These are phyloP conservation scores for Desmophyllum pertusum DNA, from an alignment of 92 coral and sea anemone species.

Conservation along the genomic window DNA sequence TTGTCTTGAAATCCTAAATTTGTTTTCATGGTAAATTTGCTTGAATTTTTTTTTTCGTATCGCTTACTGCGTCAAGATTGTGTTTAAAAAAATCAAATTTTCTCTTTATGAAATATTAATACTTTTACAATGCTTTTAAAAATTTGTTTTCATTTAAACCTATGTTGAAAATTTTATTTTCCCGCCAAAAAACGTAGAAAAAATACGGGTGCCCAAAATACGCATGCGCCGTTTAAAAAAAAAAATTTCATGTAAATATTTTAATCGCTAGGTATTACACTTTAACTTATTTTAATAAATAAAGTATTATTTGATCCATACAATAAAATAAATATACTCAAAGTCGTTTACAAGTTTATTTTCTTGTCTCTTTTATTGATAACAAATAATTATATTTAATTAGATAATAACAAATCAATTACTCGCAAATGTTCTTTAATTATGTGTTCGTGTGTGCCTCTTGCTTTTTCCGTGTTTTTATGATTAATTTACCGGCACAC, in stretches of 20 bases:
- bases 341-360: background rate
- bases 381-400: too few species aligned
- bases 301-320: background rate
- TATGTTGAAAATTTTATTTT: background rate
- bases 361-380: background rate
- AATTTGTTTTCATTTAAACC: background rate
- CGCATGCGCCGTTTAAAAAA: constrained; percentile 43
- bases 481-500: too few species aligned
- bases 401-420: too few species aligned
- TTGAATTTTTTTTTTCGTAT: background rate
- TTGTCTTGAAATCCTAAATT: background rate
- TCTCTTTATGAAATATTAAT: too few species aligned
- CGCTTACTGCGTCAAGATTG: background rate
- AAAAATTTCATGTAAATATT: too few species aligned
- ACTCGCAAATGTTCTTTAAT: too few species aligned
- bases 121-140: too few species aligned
- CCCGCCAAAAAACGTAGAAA: constrained; percentile 22
- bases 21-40: background rate
- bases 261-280: background rate
- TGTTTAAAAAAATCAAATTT: too few species aligned
- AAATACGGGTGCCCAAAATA: constrained; percentile 22
- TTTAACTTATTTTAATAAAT: too few species aligned
- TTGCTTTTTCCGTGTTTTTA: too few species aligned
- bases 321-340: background rate
- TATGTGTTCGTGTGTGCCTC: too few species aligned